phyloP scores from a whole-genome alignment of 1,140 invertebrate genomes.

The Latrodectus geometricus region DNA sequence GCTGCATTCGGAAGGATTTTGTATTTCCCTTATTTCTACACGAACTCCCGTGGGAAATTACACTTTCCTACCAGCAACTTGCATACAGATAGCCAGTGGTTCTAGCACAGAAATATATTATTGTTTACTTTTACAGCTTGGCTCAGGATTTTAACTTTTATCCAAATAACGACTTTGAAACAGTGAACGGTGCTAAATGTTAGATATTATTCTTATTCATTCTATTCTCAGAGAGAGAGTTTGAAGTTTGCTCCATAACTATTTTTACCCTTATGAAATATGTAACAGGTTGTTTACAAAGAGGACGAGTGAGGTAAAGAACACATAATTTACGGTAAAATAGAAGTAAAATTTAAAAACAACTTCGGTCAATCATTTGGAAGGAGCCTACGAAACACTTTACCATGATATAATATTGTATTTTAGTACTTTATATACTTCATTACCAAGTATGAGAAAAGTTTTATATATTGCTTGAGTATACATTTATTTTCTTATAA shows the following conservation, averaged over 20 bases:
- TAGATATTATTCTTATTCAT: conserved; percentile 38
- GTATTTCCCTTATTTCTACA: conserved; percentile 39
- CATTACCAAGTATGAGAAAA: background rate
- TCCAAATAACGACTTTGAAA: conserved; percentile 32
- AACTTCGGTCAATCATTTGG: background rate
- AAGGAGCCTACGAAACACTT: background rate
- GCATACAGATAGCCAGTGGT: conserved; percentile 46
- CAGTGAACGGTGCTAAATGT: conserved; percentile 39
- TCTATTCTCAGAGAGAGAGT: conserved; percentile 7
- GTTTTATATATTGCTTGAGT: background rate
- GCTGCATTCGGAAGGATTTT: conserved; percentile 24
- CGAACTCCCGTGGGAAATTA: conserved; percentile 43
- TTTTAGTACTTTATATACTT: background rate
- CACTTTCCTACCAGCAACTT: conserved; percentile 19
- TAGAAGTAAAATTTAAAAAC: conserved; percentile 7
- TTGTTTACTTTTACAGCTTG: conserved; percentile 7
- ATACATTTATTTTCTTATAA: background rate
- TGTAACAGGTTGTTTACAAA: conserved; percentile 43
- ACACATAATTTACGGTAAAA: conserved; percentile 10
- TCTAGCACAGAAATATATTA: conserved; percentile 1
- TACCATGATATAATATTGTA: background rate
- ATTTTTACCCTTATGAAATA: conserved; percentile 50
- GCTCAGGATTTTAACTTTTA: conserved; percentile 31
- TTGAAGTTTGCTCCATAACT: conserved; percentile 10
- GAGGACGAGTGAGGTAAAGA: background rate